Evolutionary conservation across 2,888 invertebrate genomes (phyloP).

Genomic region (Calliscelio sp.): DNA sequence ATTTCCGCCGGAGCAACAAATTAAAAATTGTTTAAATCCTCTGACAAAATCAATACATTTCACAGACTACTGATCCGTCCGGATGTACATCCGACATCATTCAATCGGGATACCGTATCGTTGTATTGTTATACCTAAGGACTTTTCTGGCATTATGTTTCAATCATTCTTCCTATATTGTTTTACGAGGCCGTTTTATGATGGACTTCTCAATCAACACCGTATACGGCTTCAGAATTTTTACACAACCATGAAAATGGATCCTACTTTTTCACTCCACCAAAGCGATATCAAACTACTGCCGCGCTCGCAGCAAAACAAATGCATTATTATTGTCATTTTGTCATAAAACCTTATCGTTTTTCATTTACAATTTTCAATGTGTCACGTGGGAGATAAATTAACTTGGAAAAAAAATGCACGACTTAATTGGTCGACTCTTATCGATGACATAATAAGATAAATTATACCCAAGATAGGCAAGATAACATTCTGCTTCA

Average conservation of each 20-base stretch:
- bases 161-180: conserved; percentile 47
- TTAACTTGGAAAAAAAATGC: conserved; percentile 27
- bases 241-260: conserved; percentile 22
- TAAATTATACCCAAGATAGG: conserved; percentile 27
- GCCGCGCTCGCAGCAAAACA: neutral
- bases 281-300: conserved; percentile 3
- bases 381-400: conserved; percentile 24
- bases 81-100: conserved; percentile 36
- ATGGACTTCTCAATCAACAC: conserved; percentile 11
- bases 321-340: no score
- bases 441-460: conserved; percentile 49
- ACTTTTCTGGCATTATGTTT: conserved; percentile 39
- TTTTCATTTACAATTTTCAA: neutral
- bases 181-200: conserved; percentile 39
- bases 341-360: conserved; percentile 16
- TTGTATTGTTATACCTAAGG: conserved; percentile 28
- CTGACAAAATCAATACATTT: neutral
- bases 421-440: conserved; percentile 36
- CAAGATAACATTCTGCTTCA: conserved; percentile 1
- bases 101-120: conserved; percentile 26
- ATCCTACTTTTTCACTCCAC: conserved; percentile 16
- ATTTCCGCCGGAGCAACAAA: no score
- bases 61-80: conserved; percentile 4
- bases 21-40: no score
- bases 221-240: conserved; percentile 23